Evolutionary conservation across 2,113 vertebrate species (phyloP), one percentile per base, ranked within the genome.

Genomic region (Acrocephalus arundinaceus): DNA sequence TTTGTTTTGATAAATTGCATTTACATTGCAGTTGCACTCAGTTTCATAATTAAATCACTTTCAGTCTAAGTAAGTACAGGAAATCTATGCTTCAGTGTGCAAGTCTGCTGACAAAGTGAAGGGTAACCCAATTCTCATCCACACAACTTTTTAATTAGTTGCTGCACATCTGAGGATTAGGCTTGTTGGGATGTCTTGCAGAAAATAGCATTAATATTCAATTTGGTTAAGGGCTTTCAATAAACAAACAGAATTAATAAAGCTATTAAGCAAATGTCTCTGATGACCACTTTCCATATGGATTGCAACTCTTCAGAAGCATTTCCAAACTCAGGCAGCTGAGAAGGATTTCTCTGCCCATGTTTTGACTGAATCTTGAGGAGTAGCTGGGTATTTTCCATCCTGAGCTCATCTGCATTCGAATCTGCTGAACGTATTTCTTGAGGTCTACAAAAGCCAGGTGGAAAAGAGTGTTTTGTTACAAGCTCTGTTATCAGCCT

Each of bases 191-290:
- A 82, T 79, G 83, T 85, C 89, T 96, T 96, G 58, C 55, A 94
- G 79, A 96, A 97, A 97, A 96, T 90, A 58, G 22, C 48, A 97
- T 96, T 97, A 95, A 94, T 96, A 96, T 96, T 95, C 95, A 80
- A 52, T 96, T 81, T 95, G 87, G 75, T 82, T 82, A 90, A 96
- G 86, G 78, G 75, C 52, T 91, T 89, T 57, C 65, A 84, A 87
- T 93, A 96, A 97, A 83, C 54, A 96, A 95, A 61, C 52, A 57
- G 92, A 97, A 95, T 87, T 96, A 94, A 96, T 85, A 87, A 96
- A 96, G 74, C 85, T 93, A 92, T 92, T 97, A 95, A 91, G 62
- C 8, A 70, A n/a, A 51, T 51, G 91, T 94, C 82, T 94, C 94
- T 81, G 78, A 76, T 95, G 94, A 87, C 94, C 94, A 76, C 83